Percentiles rank a stretch among this genome's conserved stretches.
Conservation (phyloP, 2,797 vertebrate genomes). For the Crocodylus rhombifer region DNA sequence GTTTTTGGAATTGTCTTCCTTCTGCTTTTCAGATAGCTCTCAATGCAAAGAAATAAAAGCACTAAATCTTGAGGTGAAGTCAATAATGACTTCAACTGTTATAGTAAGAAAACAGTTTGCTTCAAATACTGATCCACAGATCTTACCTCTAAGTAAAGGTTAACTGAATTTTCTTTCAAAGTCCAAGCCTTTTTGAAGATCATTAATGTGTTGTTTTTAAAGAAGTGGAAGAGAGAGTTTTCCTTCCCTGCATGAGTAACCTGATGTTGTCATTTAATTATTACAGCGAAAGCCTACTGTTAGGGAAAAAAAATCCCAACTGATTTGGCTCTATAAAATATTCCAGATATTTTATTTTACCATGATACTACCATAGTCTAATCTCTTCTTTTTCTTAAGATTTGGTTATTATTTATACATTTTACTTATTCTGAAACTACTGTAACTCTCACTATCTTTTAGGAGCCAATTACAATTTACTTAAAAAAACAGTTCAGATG, state of each 20-base stretch:
- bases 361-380: neutral
- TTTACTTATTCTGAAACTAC: neutral
- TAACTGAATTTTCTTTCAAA: neutral
- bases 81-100: neutral
- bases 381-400: neutral
- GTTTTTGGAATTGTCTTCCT: neutral
- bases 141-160: neutral
- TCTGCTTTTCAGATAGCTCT: neutral
- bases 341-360: neutral
- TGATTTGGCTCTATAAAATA: neutral
- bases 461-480: neutral
- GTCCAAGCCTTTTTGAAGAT: neutral
- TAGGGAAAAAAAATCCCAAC: neutral
- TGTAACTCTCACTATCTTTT: neutral
- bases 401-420: neutral
- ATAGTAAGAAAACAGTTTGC: neutral
- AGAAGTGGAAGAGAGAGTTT: neutral
- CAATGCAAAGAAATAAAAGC: neutral
- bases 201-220: neutral
- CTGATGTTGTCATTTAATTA: neutral
- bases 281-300: neutral
- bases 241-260: neutral
- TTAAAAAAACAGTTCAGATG: neutral
- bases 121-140: neutral
- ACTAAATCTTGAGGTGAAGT: neutral